Conservation (phyloP, 1,140 invertebrate genomes). For the Diabrotica virgifera region DNA sequence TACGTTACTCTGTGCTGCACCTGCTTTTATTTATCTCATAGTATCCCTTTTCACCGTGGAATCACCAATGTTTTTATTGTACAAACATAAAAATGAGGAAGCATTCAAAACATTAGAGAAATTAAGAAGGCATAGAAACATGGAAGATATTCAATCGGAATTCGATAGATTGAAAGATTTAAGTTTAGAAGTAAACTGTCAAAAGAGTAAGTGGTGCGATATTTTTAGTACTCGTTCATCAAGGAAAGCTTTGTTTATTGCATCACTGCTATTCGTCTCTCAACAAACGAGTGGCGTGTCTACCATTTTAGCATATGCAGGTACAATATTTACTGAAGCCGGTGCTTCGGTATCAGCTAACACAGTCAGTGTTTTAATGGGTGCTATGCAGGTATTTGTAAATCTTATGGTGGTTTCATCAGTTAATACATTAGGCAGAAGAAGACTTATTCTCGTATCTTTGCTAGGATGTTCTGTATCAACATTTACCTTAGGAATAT, state of each 20-base stretch:
- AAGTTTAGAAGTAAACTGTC: too few species aligned
- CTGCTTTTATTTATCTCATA: constrained; percentile 63
- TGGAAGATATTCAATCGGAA: too few species aligned
- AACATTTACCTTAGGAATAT: neutral
- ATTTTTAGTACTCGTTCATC: neutral
- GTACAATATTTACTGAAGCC: neutral
- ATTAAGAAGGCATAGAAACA: constrained; percentile 54
- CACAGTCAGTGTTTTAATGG: neutral
- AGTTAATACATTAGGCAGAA: neutral
- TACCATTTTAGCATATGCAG: neutral
- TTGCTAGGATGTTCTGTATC: neutral
- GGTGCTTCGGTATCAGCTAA: neutral
- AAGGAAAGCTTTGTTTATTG: neutral
- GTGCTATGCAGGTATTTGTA: neutral
- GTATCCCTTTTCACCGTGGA: constrained; percentile 74
- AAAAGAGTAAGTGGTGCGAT: neutral
- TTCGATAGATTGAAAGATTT: too few species aligned
- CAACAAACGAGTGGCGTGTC: neutral
- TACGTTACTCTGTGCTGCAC: constrained; percentile 59
- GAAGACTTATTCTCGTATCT: neutral
- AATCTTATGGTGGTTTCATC: neutral
- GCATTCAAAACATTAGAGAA: constrained; percentile 63
- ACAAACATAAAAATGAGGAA: constrained; percentile 56
- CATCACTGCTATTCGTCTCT: neutral
- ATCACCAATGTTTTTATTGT: constrained; percentile 70